Percentiles rank a stretch among this genome's conserved stretches.
phyloP scores from a whole-genome alignment of 2,888 invertebrate genomes.

The Dusona sp. region DNA sequence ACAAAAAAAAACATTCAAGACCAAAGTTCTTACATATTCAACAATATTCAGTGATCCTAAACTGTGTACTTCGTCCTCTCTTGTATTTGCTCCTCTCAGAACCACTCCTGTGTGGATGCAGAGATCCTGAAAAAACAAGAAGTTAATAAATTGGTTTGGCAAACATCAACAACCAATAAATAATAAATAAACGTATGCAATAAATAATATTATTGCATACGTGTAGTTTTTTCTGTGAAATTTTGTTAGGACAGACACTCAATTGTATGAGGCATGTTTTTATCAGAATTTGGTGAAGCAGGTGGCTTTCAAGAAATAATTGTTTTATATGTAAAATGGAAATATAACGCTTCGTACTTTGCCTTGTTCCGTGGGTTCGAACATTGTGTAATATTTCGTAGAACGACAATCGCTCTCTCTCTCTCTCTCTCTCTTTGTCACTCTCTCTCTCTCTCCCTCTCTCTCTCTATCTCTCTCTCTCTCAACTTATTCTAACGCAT shows the following conservation, averaged over 20 bases:
- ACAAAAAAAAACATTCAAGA: not conserved
- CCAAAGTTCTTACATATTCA: slow-evolving; percentile 85
- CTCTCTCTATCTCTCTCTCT: slow-evolving; percentile 10
- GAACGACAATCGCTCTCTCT: not conserved
- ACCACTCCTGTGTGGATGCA: slow-evolving; percentile 93
- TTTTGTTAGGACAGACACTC: not conserved
- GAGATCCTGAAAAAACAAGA: slow-evolving; percentile 87
- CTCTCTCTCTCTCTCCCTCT: slow-evolving; percentile 17
- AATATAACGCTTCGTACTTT: slow-evolving; percentile 75
- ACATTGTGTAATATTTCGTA: slow-evolving; percentile 75
- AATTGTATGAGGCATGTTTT: slow-evolving; percentile 16
- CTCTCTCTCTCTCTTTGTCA: slow-evolving; percentile 10
- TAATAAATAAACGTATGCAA: not conserved
- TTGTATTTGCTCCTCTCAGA: slow-evolving; percentile 87
- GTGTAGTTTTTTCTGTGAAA: not conserved
- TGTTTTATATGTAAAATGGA: slow-evolving; percentile 2
- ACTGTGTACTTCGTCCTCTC: slow-evolving; percentile 87
- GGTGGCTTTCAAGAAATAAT: not conserved
- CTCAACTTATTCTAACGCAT: slow-evolving; percentile 51
- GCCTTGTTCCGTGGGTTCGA: slow-evolving; percentile 81
- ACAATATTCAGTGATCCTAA: slow-evolving; percentile 89
- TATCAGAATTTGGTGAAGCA: slow-evolving; percentile 10
- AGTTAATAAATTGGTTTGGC: not conserved
- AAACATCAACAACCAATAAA: not conserved
- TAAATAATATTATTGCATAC: not conserved